phyloP scores from a whole-genome alignment of 2,113 vertebrate genomes.

The Morone saxatilis region DNA sequence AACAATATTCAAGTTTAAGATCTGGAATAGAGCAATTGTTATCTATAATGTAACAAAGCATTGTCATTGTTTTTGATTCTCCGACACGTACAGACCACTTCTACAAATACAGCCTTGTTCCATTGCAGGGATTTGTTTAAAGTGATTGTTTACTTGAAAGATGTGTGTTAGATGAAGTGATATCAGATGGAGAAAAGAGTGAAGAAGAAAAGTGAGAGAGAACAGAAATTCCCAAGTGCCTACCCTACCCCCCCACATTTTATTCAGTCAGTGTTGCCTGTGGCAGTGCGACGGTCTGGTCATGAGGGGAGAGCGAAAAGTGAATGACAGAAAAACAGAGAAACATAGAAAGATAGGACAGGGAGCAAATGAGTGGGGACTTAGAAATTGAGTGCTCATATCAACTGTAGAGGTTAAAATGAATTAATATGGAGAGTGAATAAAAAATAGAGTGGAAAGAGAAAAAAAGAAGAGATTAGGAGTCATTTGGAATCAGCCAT shows the following conservation, averaged over 20 bases:
- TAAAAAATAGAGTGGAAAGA: neutral
- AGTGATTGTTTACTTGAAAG: slow-evolving; percentile 54
- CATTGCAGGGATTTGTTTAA: slow-evolving; percentile 30
- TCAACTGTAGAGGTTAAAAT: slow-evolving; percentile 29
- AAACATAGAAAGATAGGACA: slow-evolving; percentile 2
- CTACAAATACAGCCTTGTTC: slow-evolving; percentile 19
- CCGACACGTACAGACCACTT: slow-evolving; percentile 30
- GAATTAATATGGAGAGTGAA: too few species aligned
- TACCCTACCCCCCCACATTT: slow-evolving; percentile 7
- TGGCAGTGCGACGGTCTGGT: slow-evolving; percentile 19
- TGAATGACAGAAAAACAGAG: slow-evolving; percentile 22
- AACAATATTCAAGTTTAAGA: neutral
- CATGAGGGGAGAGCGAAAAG: slow-evolving; percentile 31
- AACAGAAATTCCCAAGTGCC: slow-evolving; percentile 44
- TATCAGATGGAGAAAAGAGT: slow-evolving; percentile 48
- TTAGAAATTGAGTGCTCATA: neutral
- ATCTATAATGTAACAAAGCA: slow-evolving; percentile 1
- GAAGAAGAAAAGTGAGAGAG: slow-evolving; percentile 24
- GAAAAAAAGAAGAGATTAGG: neutral
- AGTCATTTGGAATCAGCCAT: slow-evolving; percentile 8
- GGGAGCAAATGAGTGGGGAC: neutral
- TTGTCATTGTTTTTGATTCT: neutral
- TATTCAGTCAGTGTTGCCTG: slow-evolving; percentile 57
- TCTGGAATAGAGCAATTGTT: neutral
- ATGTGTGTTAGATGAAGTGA: slow-evolving; percentile 47